Evolutionary conservation across 2,888 invertebrate genomes (phyloP), one percentile per base, ranked within the genome.

Genomic region (Carabus problematicus): DNA sequence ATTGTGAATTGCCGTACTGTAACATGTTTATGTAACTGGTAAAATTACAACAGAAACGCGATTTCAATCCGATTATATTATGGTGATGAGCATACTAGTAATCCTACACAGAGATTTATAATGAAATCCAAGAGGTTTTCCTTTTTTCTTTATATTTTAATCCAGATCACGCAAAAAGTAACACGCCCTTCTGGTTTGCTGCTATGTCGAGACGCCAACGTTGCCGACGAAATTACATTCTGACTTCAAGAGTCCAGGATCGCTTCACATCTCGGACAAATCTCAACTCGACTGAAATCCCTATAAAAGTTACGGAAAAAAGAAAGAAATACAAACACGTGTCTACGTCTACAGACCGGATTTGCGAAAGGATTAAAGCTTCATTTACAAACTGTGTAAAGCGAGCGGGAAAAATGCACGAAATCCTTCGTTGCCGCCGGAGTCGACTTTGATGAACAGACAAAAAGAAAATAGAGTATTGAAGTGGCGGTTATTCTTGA

Each of bases 71-170:
- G 14, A 43, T 60, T 60, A 60, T 19, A 60, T 45, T 45, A 60
- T 60, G 45, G 60, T 60, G 45, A 60, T 60, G 60, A 60, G 60
- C 60, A 60, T n/a, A n/a, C 43, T 19, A 45, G 18, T 60, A 60
- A 60, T 60, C 60, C 60, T 60, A 29, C 45, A 60, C 45, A 60
- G 45, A 45, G 60, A 60, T 60, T 60, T 60, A 45, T 60, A 43
- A 60, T 60, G 60, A 60, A 60, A 19, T 16, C 60, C 60, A 60
- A 43, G 45, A 60, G 60, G 60, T 60, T 60, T 29, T n/a, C n/a
- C n/a, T n/a, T n/a, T n/a, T n/a, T n/a, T n/a, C n/a, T n/a, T 60
- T 60, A 60, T 60, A 45, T 60, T 45, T 60, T 60, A 60, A 60
- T 60, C 60, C 60, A 29, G 60, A 60, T 45, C 60, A 12, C 45